phyloP scores from a whole-genome alignment of 1,140 invertebrate genomes.

The Dolichoris vasculosae region DNA sequence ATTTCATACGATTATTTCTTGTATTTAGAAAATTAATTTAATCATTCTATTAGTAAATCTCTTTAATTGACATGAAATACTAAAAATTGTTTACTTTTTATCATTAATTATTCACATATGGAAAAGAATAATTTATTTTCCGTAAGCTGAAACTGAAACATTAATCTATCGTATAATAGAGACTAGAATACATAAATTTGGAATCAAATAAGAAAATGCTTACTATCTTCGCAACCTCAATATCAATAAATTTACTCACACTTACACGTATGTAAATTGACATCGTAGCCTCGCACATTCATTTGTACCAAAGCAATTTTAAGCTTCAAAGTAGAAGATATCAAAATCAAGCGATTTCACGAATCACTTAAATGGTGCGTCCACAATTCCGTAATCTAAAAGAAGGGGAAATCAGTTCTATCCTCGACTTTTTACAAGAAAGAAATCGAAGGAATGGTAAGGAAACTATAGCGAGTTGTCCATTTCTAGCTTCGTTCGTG shows the following conservation, averaged over 20 bases:
- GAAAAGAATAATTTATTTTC: too few species aligned
- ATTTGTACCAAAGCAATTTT: conserved; percentile 54
- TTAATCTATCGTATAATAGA: too few species aligned
- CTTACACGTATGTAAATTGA: background rate
- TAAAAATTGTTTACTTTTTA: too few species aligned
- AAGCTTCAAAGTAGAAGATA: background rate
- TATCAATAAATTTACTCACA: background rate
- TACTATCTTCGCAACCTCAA: background rate
- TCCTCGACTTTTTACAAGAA: conserved; percentile 1
- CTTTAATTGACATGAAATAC: too few species aligned
- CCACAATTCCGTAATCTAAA: conserved; percentile 23
- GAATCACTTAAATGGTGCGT: background rate
- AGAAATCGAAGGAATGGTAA: background rate
- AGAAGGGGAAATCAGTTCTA: background rate
- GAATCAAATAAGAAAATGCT: background rate
- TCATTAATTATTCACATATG: too few species aligned
- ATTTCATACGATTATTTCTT: too few species aligned
- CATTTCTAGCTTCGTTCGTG: conserved; percentile 57
- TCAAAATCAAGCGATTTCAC: conserved; percentile 39
- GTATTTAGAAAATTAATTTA: too few species aligned
- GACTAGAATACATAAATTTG: too few species aligned
- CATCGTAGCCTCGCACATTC: conserved; percentile 12
- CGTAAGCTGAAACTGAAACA: too few species aligned
- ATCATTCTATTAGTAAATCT: too few species aligned
- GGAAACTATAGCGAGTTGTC: background rate